Conservation (phyloP, 2,888 invertebrate genomes). For the Agrypnus murinus region DNA sequence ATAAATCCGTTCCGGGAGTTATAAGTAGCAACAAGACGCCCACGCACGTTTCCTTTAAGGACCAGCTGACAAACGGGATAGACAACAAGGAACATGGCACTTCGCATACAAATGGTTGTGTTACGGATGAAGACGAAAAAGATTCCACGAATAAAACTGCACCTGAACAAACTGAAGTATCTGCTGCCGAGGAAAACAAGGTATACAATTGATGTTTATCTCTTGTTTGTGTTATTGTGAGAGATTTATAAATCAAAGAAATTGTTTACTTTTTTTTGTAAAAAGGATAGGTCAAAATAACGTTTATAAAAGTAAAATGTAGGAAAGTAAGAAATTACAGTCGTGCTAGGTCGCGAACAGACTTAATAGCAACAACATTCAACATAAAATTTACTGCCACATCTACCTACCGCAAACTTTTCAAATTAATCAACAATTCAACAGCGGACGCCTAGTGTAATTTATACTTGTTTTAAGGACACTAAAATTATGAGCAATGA, state of each 20-base stretch:
- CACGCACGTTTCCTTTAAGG: constrained; percentile 60
- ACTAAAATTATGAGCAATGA: background rate
- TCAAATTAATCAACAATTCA: constrained; percentile 12
- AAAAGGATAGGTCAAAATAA: too few relatives aligned
- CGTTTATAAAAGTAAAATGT: too few relatives aligned
- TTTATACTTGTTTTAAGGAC: background rate
- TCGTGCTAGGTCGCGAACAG: too few relatives aligned
- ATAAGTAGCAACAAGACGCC: constrained; percentile 50
- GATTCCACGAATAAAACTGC: constrained; percentile 48
- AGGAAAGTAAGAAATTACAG: too few relatives aligned
- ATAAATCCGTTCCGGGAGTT: constrained; percentile 43
- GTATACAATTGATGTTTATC: constrained; percentile 20
- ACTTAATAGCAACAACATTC: background rate
- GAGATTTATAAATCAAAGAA: too few relatives aligned
- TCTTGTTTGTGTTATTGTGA: background rate
- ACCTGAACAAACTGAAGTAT: constrained; percentile 63
- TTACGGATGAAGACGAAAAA: constrained; percentile 30
- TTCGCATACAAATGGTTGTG: constrained; percentile 37
- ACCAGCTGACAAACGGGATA: constrained; percentile 59
- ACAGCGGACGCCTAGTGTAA: background rate
- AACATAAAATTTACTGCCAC: constrained; percentile 2
- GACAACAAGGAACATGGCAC: constrained; percentile 59
- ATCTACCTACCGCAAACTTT: background rate
- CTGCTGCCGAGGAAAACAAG: constrained; percentile 57
- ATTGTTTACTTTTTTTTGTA: too few relatives aligned